These are phyloP conservation scores for Recurvirostra avosetta DNA, from an alignment of 2,113 vertebrate species.

Conservation along the genomic window DNA sequence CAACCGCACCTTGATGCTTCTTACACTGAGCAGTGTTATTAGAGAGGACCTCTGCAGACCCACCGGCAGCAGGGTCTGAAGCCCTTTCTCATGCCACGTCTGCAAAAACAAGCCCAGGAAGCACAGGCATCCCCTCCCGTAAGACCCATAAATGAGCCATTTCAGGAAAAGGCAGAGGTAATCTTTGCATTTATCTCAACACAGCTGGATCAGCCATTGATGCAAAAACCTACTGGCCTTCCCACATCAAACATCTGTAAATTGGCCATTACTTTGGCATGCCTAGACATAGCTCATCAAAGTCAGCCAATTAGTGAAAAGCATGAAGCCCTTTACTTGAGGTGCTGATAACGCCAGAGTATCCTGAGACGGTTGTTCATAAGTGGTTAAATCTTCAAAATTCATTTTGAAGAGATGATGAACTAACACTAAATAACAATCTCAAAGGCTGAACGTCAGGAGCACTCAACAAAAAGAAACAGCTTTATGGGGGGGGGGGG, in stretches of 20 bases:
- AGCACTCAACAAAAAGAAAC: background rate
- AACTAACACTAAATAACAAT: fast-evolving
- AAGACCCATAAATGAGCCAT: background rate
- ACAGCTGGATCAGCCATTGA: background rate
- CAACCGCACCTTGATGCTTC: background rate
- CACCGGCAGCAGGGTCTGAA: background rate
- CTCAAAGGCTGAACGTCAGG: background rate
- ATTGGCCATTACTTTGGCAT: fast-evolving
- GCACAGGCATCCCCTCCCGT: background rate
- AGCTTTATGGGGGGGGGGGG: background rate
- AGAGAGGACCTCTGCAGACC: background rate
- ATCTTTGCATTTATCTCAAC: background rate
- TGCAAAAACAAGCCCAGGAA: fast-evolving
- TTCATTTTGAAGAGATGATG: background rate
- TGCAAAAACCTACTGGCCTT: background rate
- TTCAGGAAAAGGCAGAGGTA: background rate
- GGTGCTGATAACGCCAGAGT: background rate
- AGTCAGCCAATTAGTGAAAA: background rate
- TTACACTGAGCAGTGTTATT: fast-evolving
- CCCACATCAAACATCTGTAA: background rate
- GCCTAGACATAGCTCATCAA: background rate
- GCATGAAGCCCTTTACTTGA: background rate
- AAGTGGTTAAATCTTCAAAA: background rate
- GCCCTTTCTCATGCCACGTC: background rate
- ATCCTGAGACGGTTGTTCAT: fast-evolving